A percentile compares a stretch with the other conserved stretches of the same genome.
These are phyloP conservation scores for Agonopterix alstromeriana DNA, from an alignment of 2,888 invertebrate genomes.

Conservation along the genomic window DNA sequence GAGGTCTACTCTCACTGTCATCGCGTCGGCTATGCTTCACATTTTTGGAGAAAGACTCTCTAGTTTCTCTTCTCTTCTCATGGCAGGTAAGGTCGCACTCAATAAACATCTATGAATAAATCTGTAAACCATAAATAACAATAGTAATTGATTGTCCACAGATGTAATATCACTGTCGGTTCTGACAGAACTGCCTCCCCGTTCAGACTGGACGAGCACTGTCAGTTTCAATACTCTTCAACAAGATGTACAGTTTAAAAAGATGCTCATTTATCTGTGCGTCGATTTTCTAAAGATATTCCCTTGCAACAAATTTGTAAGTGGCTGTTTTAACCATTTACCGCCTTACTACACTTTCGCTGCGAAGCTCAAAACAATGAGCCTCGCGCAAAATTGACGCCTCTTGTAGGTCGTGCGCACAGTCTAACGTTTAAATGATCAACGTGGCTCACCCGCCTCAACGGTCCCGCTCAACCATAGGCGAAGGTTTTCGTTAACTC, in stretches of 20 bases:
- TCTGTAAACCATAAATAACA: not conserved
- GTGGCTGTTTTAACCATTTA: slow-evolving; percentile 14
- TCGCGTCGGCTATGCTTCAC: slow-evolving; percentile 31
- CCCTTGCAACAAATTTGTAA: slow-evolving; percentile 44
- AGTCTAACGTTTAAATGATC: too few relatives aligned
- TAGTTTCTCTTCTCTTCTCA: slow-evolving; percentile 32
- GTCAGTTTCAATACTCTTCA: slow-evolving; percentile 41
- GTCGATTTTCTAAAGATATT: slow-evolving; percentile 43
- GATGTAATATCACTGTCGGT: slow-evolving; percentile 54
- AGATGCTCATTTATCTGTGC: slow-evolving; percentile 40
- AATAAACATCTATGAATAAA: too few relatives aligned
- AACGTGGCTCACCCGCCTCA: too few relatives aligned
- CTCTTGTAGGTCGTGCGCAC: too few relatives aligned
- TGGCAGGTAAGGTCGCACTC: slow-evolving; percentile 36
- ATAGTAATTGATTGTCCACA: slow-evolving; percentile 15
- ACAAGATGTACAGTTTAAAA: slow-evolving; percentile 54
- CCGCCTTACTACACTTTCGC: too few relatives aligned
- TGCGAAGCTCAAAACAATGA: too few relatives aligned
- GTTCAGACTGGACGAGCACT: slow-evolving; percentile 36
- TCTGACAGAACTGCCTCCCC: slow-evolving; percentile 44
- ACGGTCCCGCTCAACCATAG: too few relatives aligned
- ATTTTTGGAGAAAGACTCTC: slow-evolving; percentile 36
- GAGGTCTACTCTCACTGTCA: slow-evolving; percentile 41
- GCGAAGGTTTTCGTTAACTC: too few relatives aligned
- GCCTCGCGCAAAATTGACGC: too few relatives aligned